phyloP scores from a whole-genome alignment of 2,113 vertebrate genomes.

The Solea senegalensis region DNA sequence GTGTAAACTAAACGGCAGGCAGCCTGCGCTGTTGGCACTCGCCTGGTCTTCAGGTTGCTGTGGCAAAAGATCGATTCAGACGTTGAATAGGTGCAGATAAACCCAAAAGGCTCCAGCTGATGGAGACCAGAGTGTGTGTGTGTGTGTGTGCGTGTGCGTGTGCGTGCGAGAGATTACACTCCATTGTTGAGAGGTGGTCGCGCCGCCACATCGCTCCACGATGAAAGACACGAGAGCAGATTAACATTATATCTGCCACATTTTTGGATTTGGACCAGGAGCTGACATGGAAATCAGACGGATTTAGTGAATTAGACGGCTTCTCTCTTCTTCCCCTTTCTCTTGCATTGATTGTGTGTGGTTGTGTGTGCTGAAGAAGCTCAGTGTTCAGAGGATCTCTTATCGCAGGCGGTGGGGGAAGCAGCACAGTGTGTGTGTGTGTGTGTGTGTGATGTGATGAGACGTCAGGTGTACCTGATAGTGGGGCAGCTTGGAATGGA shows the following conservation, averaged over 20 bases:
- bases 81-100: slow-evolving; percentile 61
- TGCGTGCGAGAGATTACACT: slow-evolving; percentile 51
- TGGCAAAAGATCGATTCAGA: slow-evolving; percentile 43
- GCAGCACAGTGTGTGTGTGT: slow-evolving; percentile 6
- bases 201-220: slow-evolving; percentile 33
- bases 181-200: slow-evolving; percentile 68
- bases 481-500: slow-evolving; percentile 23
- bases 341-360: slow-evolving; percentile 45
- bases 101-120: slow-evolving; percentile 58
- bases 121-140: slow-evolving; percentile 41
- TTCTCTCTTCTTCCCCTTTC: slow-evolving; percentile 8
- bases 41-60: slow-evolving; percentile 21
- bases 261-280: slow-evolving; percentile 32
- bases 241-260: slow-evolving; percentile 48
- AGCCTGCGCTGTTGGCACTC: not conserved
- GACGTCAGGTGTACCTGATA: slow-evolving; percentile 60
- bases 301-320: slow-evolving; percentile 53
- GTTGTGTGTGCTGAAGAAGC: slow-evolving; percentile 49
- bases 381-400: slow-evolving; percentile 53
- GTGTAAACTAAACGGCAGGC: slow-evolving; percentile 14
- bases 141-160: too few relatives aligned
- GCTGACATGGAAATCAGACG: slow-evolving; percentile 49
- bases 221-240: slow-evolving; percentile 66
- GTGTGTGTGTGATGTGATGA: slow-evolving; percentile 13
- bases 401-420: slow-evolving; percentile 44